Percentiles rank a stretch among this genome's conserved stretches.
Evolutionary conservation across 1,140 invertebrate species (phyloP).

Genomic region (Eumeta japonica): DNA sequence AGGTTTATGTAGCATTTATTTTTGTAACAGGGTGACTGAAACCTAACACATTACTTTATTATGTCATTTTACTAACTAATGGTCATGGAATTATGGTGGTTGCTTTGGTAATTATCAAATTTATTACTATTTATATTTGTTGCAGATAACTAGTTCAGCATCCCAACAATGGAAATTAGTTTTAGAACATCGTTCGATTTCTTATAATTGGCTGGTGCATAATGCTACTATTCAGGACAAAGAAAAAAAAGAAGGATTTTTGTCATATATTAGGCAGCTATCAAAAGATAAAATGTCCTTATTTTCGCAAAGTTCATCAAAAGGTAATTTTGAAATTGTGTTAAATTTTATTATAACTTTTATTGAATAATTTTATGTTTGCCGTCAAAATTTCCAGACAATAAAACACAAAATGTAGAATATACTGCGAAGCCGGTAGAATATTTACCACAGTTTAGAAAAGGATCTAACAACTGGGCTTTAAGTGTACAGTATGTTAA

Average conservation of each 20-base stretch:
- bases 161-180: slow-evolving; percentile 44
- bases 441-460: slow-evolving; percentile 41
- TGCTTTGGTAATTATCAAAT: no score
- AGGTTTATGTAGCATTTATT: not conserved
- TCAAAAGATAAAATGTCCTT: slow-evolving; percentile 51
- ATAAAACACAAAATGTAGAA: slow-evolving; percentile 38
- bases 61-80: no score
- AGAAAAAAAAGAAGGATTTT: slow-evolving; percentile 42
- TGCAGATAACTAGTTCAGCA: slow-evolving; percentile 35
- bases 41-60: no score
- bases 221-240: slow-evolving; percentile 34
- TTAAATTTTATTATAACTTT: no score
- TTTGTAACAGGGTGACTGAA: slow-evolving; percentile 1
- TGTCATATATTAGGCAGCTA: slow-evolving; percentile 46
- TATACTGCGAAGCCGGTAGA: slow-evolving; percentile 44
- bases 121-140: slow-evolving; percentile 4
- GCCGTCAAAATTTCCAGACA: slow-evolving; percentile 18
- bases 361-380: no score
- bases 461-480: slow-evolving; percentile 44
- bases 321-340: slow-evolving; percentile 20
- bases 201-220: slow-evolving; percentile 46
- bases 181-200: slow-evolving; percentile 42
- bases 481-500: slow-evolving; percentile 44
- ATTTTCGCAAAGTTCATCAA: slow-evolving; percentile 38
- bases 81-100: no score